A percentile compares a stretch with the other conserved stretches of the same genome.
Evolutionary conservation across 2,888 invertebrate genomes (phyloP).

Genomic region (Buathra laborator): DNA sequence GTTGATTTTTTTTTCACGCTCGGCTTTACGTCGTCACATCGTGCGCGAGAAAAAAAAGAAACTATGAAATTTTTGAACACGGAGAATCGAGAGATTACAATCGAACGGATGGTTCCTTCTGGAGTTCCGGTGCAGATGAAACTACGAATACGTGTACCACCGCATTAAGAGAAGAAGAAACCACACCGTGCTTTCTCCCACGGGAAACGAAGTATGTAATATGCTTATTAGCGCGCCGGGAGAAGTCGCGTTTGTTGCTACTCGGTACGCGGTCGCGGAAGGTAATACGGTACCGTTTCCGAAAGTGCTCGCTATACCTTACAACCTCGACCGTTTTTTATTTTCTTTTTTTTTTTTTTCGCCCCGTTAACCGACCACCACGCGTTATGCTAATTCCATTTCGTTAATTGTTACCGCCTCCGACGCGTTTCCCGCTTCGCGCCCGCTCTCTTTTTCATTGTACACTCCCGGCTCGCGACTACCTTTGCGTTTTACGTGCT

Average conservation of each 20-base stretch:
- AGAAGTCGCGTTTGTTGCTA: constrained; percentile 10
- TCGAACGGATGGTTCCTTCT: background rate
- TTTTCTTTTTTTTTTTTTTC: constrained; percentile 49
- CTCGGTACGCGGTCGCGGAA: constrained; percentile 34
- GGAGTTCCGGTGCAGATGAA: constrained; percentile 8
- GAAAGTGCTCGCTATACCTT: constrained; percentile 60
- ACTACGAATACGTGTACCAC: constrained; percentile 13
- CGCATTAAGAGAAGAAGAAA: constrained; percentile 53
- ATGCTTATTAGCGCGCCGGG: constrained; percentile 8
- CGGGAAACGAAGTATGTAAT: constrained; percentile 39
- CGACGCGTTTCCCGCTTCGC: constrained; percentile 53
- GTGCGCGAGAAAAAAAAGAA: background rate
- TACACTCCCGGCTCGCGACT: background rate
- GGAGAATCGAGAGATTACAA: background rate
- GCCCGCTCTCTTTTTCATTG: constrained; percentile 25
- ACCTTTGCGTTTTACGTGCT: background rate
- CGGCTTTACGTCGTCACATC: background rate
- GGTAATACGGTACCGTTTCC: constrained; percentile 68
- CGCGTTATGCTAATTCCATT: constrained; percentile 69
- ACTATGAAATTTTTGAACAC: background rate
- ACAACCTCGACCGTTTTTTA: constrained; percentile 46
- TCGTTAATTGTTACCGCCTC: constrained; percentile 70
- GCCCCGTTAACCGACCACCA: constrained; percentile 65
- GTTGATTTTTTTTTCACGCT: background rate
- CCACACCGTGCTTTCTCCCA: constrained; percentile 61